Conservation (phyloP, 1,140 invertebrate genomes). For the Heliconius congener region DNA sequence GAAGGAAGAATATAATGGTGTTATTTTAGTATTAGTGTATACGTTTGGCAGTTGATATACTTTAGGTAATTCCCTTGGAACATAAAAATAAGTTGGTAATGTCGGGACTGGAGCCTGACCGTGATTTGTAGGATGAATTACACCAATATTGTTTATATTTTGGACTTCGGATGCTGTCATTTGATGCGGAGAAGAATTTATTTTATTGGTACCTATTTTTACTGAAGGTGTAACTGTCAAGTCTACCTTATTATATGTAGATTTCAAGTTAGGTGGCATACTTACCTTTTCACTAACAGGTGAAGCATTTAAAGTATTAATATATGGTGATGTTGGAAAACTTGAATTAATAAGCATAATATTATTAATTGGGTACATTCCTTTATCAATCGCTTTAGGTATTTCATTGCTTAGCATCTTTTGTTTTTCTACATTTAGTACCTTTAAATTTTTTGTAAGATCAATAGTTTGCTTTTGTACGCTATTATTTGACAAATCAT, state of each 20-base stretch:
- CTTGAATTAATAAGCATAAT: neutral
- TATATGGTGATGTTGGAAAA: neutral
- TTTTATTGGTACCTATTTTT: neutral
- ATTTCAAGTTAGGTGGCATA: neutral
- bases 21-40: neutral
- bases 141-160: neutral
- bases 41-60: conserved; percentile 14
- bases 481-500: neutral
- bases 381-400: neutral
- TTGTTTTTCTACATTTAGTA: neutral
- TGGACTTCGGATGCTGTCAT: neutral
- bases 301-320: conserved; percentile 8
- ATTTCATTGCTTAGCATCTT: neutral
- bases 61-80: neutral
- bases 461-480: neutral
- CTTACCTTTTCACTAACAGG: neutral
- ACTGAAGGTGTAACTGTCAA: neutral
- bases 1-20: neutral
- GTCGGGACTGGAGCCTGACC: neutral
- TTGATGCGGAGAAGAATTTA: neutral
- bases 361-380: neutral
- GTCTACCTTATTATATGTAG: neutral
- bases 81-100: neutral
- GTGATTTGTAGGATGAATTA: neutral
- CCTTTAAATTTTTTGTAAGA: neutral